Evolutionary conservation across 2,888 invertebrate genomes (phyloP), one percentile per base, ranked within the genome.

Genomic region (Cryptus viduatorius): DNA sequence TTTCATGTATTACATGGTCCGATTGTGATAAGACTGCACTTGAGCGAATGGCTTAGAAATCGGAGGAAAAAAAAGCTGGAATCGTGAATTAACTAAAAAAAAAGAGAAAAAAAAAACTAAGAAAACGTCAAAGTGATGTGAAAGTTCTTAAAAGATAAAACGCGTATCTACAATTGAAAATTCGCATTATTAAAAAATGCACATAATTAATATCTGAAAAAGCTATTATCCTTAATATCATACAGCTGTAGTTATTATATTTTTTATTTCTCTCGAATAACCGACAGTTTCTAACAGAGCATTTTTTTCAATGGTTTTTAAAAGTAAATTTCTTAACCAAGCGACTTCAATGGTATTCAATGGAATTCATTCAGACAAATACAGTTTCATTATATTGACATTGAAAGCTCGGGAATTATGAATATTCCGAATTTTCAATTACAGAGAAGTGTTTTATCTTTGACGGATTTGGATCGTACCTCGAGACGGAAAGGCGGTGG

Each of bases 11-110:
- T 90, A 89, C 89, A 89, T 90, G 89, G 91, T 91, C 91, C 91
- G 93, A 93, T 92, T 93, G 93, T 93, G 93, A 93, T 93, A 93
- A 92, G 92, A 92, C 92, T 93, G 92, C 90, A 89, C 89, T 89
- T 87, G 88, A 84, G 82, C 86, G 86, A 88, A 86, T 88, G 87
- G 61, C 82, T 87, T 86, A 84, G 87, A 46, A 82, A 85, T 75
- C 75, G 50, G 82, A 77, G 64, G 84, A 75, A 83, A 53, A 48
- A 83, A 64, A 48, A 19, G 29, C n/a, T 44, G 44, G 31, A 82
- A 84, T 78, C 81, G 76, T 59, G 77, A 77, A 78, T 31, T 31
- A 10, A 76, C 53, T 50, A 77, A 68, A 12, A 64, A 71, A 59
- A 48, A 37, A 31, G 61, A 48, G 48, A 48, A 73, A 44, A 19